These are phyloP conservation scores for Myopa tessellatipennis DNA, from an alignment of 2,888 invertebrate genomes.

Conservation along the genomic window DNA sequence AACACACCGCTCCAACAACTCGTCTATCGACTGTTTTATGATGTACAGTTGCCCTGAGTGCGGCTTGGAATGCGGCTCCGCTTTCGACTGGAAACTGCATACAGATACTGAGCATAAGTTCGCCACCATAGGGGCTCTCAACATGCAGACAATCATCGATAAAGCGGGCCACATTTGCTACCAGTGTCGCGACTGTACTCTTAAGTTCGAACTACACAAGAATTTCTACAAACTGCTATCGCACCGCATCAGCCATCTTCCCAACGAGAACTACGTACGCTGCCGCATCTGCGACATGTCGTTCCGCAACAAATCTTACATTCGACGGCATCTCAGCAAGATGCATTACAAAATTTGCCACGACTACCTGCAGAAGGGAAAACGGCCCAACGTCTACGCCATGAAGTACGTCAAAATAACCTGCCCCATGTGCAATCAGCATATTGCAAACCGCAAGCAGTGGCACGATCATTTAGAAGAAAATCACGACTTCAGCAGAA, in stretches of 20 bases:
- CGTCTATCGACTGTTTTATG: constrained; percentile 5
- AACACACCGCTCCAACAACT: not conserved
- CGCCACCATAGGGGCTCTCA: constrained; percentile 36
- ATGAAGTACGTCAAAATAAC: constrained; percentile 10
- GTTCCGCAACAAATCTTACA: not conserved
- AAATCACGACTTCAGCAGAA: constrained; percentile 34
- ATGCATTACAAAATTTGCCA: constrained; percentile 29
- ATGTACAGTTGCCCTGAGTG: constrained; percentile 40
- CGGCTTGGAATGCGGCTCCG: constrained; percentile 29
- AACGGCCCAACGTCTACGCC: not conserved
- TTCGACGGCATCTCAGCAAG: constrained; percentile 27
- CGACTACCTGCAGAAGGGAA: constrained; percentile 18
- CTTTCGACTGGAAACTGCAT: constrained; percentile 41
- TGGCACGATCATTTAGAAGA: constrained; percentile 39
- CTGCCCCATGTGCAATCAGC: constrained; percentile 41
- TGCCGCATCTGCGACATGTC: constrained; percentile 40
- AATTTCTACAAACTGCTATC: constrained; percentile 11
- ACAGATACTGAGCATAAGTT: constrained; percentile 40
- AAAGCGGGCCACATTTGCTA: constrained; percentile 37
- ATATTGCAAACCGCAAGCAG: not conserved
- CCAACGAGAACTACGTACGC: constrained; percentile 27
- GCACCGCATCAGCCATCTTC: constrained; percentile 40
- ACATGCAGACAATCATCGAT: constrained; percentile 41
- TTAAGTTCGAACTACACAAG: constrained; percentile 19
- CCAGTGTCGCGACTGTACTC: constrained; percentile 38